Evolutionary conservation across 2,113 vertebrate species (phyloP).

Genomic region (Scalopus aquaticus): DNA sequence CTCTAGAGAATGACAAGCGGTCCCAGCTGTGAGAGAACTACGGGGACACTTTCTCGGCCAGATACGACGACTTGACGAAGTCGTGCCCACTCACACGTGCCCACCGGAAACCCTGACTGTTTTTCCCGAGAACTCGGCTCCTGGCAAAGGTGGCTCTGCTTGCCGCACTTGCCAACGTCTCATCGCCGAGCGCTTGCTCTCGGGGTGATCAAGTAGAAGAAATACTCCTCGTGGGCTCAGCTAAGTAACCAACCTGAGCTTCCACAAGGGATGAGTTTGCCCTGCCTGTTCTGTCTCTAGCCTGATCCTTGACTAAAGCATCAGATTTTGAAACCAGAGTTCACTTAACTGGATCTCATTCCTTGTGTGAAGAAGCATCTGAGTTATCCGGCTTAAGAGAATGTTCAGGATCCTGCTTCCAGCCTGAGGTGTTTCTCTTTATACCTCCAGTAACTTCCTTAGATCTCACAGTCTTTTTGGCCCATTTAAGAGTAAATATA

Average conservation of each 20-base stretch:
- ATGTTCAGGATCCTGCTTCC: background rate
- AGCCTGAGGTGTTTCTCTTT: background rate
- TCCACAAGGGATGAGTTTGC: background rate
- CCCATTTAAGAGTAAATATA: constrained; percentile 19
- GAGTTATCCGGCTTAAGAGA: constrained; percentile 12
- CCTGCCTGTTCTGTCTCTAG: background rate
- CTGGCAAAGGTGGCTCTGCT: background rate
- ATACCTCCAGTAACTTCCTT: background rate
- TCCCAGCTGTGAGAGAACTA: constrained; percentile 2
- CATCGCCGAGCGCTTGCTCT: constrained; percentile 16
- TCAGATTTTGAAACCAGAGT: constrained; percentile 1
- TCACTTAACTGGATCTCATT: background rate
- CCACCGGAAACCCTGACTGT: background rate
- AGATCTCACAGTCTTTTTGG: background rate
- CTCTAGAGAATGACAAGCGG: constrained; percentile 34
- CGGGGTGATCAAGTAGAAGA: constrained; percentile 19
- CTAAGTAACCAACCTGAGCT: constrained; percentile 14
- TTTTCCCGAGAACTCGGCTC: background rate
- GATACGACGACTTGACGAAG: constrained; percentile 47
- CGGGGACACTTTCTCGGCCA: constrained; percentile 42
- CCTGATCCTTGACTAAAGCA: constrained; percentile 1
- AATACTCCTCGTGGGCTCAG: constrained; percentile 19
- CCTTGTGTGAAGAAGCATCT: background rate
- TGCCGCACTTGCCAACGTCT: background rate
- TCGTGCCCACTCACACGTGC: background rate